Base-by-base conservation (phyloP, 2,113 vertebrate genomes). In the Urocolius indicus region DNA sequence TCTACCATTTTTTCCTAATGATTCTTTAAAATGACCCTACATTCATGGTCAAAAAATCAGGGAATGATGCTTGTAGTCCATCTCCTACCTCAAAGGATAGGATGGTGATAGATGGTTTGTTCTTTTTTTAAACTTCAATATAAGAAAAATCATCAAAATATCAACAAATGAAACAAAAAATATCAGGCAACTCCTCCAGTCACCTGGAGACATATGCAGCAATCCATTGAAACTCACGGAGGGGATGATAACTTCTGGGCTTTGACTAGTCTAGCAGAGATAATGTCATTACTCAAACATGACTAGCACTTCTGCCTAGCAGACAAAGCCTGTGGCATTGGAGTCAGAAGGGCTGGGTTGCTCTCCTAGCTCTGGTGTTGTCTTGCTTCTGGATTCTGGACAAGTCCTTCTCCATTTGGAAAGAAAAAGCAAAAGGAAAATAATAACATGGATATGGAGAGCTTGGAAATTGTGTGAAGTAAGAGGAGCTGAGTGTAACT, bases 241-340 rank as follows among this genome's bases (percentile, higher is more conserved):
- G 67, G 34, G 16, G 30, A 45, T 80, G 51, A 66, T 86, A 84
- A 80, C 20, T 83, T 76, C 69, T 62, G 51, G 72, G 26, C 43
- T 94, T 80, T 92, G 85, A 72, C 55, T 69, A 74, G 55, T 83
- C 84, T 82, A 91, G 71, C 55, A 89, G 81, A 96, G 87, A 88
- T 94, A 88, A 74, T 55, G 52, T 67, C 82, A 71, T 84, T 90
- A 67, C 67, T 86, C 72, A 84, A 90, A 89, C 75, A 92, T n/a
- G 84, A 94, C 66, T 87, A 87, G 66, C 49, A 67, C 27, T 79
- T 65, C 89, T 81, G 63, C 85, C 72, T 77, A 81, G 43, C 65
- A 88, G 72, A 88, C 23, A 59, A 95, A 67, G 59, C 79, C 87
- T 83, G 83, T 1, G 4, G 72, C 85, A 86, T 2, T 78, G 68